A percentile compares a stretch with the other conserved stretches of the same genome.
phyloP scores from a whole-genome alignment of 2,888 invertebrate genomes.

The Cephonodes hylas region DNA sequence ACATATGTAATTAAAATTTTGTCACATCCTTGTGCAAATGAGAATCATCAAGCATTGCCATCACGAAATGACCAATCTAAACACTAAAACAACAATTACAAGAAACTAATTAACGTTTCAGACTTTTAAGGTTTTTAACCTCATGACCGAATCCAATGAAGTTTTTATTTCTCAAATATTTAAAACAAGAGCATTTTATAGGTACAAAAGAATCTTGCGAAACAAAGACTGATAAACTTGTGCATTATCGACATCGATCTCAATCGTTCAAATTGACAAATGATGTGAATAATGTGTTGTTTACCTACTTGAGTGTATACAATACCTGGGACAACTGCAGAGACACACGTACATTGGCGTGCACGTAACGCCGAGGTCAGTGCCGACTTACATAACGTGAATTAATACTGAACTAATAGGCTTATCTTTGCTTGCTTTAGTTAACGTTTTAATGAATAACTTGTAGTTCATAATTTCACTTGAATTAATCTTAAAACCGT shows the following conservation, averaged over 20 bases:
- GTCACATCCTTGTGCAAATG: background rate
- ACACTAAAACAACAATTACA: background rate
- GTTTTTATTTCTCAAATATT: background rate
- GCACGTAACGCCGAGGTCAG: background rate
- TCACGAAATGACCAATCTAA: background rate
- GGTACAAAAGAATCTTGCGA: background rate
- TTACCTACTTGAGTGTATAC: background rate
- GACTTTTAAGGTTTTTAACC: too few relatives aligned
- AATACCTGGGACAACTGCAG: background rate
- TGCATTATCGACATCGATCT: background rate
- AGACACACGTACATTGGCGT: background rate
- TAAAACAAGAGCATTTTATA: background rate
- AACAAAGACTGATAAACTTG: background rate
- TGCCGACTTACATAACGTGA: background rate
- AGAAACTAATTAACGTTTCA: too few relatives aligned
- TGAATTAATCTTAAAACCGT: conserved; percentile 15
- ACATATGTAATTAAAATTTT: background rate
- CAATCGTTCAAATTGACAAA: background rate
- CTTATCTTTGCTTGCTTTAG: background rate
- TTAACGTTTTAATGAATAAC: background rate
- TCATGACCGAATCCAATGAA: too few relatives aligned
- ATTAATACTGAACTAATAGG: background rate
- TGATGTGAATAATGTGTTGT: background rate
- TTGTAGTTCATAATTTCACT: background rate
- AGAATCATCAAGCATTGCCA: background rate